Base-by-base conservation (phyloP, 2,888 invertebrate species). In the Hofmannophila pseudospretella region DNA sequence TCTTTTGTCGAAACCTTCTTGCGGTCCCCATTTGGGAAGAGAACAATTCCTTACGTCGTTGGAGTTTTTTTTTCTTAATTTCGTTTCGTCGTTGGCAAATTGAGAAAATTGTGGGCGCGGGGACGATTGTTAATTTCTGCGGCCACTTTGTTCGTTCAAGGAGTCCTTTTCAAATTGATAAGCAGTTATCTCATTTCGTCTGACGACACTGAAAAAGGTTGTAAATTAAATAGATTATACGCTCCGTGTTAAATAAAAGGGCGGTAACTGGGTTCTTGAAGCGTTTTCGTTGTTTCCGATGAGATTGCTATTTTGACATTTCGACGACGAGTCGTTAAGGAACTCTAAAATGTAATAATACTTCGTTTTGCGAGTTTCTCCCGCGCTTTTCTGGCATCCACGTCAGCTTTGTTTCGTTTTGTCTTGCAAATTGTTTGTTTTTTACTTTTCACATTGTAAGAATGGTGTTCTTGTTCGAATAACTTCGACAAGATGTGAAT, bases 1-100 rank as follows among this genome's bases (percentile, higher is more conserved):
- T 61, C 67, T 62, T 73, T 70, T 69, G 67, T 70, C 51, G 50
- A 54, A 45, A 34, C 32, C 51, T 50, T 51, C 54, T 58, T 62
- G 58, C 44, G 59, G 56, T 57, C 56, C 31, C 73, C 69, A 58
- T 71, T 67, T 67, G 28, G 44, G 45, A 47, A 51, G 55, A 49
- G 56, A 71, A 77, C 77, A 75, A 74, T 76, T 68, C 68, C 64
- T 68, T 62, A 57, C 58, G 54, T 58, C 54, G 47, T 51, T 41
- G 41, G 44, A 42, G 34, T 48, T 58, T 61, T 58, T 61, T 58
- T 58, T 59, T 59, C 39, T 47, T 31, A 12, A 9, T 33, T 27
- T 34, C 59, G 32, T 67, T 62, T 54, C 57, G 51, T 56, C 48
- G 60, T 52, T 66, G 67, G 72, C 71, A 75, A 77, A 75, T 78